These are phyloP conservation scores for Desoria tigrina DNA, from an alignment of 2,888 invertebrate species.

Conservation along the genomic window DNA sequence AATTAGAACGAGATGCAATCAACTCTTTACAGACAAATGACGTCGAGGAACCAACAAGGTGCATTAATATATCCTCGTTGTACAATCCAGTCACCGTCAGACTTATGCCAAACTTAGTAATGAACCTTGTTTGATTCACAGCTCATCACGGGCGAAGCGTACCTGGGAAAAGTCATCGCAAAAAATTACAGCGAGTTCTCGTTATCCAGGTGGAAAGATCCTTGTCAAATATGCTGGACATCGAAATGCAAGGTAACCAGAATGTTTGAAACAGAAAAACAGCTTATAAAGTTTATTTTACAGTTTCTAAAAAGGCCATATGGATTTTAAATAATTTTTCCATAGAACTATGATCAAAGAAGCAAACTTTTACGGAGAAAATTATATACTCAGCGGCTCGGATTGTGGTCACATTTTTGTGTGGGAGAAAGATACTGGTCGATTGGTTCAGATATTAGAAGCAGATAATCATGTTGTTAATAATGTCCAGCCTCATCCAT, in stretches of 20 bases:
- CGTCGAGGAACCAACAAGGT: conserved; percentile 21
- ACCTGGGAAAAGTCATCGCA: conserved; percentile 9
- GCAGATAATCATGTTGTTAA: conserved; percentile 80
- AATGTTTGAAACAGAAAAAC: too few species aligned
- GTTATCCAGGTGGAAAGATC: conserved; percentile 31
- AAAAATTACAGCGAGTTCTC: not conserved
- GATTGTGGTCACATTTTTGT: conserved; percentile 85
- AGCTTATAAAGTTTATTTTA: too few species aligned
- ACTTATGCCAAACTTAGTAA: too few species aligned
- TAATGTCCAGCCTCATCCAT: conserved; percentile 81
- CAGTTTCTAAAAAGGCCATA: too few species aligned
- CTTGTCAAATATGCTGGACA: conserved; percentile 71
- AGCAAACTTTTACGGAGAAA: conserved; percentile 79
- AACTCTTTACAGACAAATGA: not conserved
- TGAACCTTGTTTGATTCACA: not conserved
- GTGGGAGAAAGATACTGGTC: conserved; percentile 71
- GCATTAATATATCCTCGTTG: too few species aligned
- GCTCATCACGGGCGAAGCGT: conserved; percentile 11
- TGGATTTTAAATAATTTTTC: not conserved
- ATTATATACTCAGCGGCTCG: conserved; percentile 81
- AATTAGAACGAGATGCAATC: conserved; percentile 55
- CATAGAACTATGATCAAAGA: conserved; percentile 80
- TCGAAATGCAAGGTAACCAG: conserved; percentile 69
- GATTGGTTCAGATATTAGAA: conserved; percentile 72
- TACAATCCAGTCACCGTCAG: too few species aligned